Evolutionary conservation across 37 sponge, comb jelly and placozoan genomes (phyloP).

Genomic region (Petrosia ficiformis): DNA sequence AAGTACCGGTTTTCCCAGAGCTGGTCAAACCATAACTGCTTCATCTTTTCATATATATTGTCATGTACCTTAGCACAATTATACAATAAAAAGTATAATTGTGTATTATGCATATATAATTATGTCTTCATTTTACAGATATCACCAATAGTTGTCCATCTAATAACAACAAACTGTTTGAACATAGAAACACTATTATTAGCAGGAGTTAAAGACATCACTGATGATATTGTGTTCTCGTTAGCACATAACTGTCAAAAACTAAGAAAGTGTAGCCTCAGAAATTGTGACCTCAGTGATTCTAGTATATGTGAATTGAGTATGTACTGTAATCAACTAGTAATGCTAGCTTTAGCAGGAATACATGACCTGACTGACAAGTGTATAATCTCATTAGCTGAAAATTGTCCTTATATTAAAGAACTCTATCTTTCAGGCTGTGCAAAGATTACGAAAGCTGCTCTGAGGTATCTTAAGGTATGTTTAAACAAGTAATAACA

Average conservation of each 20-base stretch:
- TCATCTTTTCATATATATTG: too few species aligned
- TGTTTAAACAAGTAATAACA: not conserved
- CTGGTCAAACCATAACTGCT: too few species aligned
- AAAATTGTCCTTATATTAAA: conserved; percentile 57
- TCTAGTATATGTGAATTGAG: conserved; percentile 58
- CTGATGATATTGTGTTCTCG: conserved; percentile 43
- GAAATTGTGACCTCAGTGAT: conserved; percentile 68
- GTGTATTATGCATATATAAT: too few species aligned
- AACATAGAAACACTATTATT: conserved; percentile 55
- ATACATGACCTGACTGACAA: conserved; percentile 72
- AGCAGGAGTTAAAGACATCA: conserved; percentile 60
- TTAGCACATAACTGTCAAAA: conserved; percentile 54
- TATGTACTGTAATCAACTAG: conserved; percentile 45
- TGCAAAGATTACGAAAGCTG: conserved; percentile 67
- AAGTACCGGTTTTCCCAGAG: too few species aligned
- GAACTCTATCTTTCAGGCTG: conserved; percentile 80
- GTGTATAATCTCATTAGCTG: conserved; percentile 60
- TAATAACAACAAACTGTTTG: conserved; percentile 46
- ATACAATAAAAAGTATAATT: not conserved
- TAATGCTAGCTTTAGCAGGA: conserved; percentile 63
- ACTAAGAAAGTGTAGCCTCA: conserved; percentile 49
- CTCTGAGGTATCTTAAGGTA: conserved; percentile 61
- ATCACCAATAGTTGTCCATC: conserved; percentile 19
- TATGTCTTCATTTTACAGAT: conserved; percentile 27
- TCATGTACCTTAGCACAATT: not conserved